Evolutionary conservation across 2,888 invertebrate genomes (phyloP), one percentile per base, ranked within the genome.

Genomic region (Lamellibrachia columna): DNA sequence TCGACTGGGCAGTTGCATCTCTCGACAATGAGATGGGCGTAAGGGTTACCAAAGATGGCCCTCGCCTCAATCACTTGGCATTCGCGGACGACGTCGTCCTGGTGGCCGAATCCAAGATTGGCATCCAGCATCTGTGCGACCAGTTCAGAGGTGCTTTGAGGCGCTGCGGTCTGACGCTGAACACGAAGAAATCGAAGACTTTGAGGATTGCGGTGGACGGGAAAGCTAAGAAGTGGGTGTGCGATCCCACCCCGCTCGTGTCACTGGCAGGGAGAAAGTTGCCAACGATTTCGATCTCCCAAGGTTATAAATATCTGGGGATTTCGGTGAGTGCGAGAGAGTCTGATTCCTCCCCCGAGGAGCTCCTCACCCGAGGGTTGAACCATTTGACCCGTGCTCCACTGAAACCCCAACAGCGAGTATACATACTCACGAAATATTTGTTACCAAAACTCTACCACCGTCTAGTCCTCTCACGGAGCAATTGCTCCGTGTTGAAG

Each of bases 221-320:
- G 9, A 90, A 90, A 22, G 52, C 52, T 8, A 90, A 90, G 22
- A 8, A 22, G 9, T 90, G 90, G 90, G 52, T 90, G 40, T 90
- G 90, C 90, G 90, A 90, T 3, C 90, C 90, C 90, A 52, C 52
- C 90, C 90, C 90, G 1, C 22, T 90, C 52, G 90, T 90, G 90
- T 52, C 52, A 9, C 52, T 40, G 1, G 40, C 40, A 40, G 40
- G 40, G 40, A 40, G 40, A 40, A 40, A 40, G 40, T 40, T 40
- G 40, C 40, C 40, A 40, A 40, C 40, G 40, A 40, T 40, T 40
- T 40, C 40, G 40, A 40, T 40, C 40, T 40, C 40, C 40, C 40
- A 40, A 40, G 40, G 40, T 40, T 40, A 40, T 40, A 40, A 40
- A 40, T 40, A 40, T 1, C 40, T 40, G 40, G 40, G 40, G 40